Evolutionary conservation across 2,113 vertebrate species (phyloP), one percentile per base, ranked within the genome.

Genomic region (Egretta garzetta): DNA sequence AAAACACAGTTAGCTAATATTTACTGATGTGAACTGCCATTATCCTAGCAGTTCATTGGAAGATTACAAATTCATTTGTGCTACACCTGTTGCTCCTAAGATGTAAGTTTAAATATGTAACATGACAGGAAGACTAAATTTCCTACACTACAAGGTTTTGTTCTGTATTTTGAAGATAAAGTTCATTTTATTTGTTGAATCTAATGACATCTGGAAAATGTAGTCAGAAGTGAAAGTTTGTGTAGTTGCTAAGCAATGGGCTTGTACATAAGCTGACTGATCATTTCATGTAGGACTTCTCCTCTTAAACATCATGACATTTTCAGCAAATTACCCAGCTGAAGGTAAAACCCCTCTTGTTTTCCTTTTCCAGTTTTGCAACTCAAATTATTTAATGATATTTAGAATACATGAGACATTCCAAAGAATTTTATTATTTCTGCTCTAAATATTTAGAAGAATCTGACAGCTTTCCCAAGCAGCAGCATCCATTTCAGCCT

Each of bases 401-500:
- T 85, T 85, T 88, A 87, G 32, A 83, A 88, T 39, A 58, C 8
- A 24, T 10, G 22, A 83, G 45, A 47, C 12, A 60, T 73, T 72
- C 33, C n/a, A 58, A 60, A 58, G 66, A 75, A 35, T 75, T 80
- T 52, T 87, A 37, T 75, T 56, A 64, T 64, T 87, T 79, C 53
- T 90, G 43, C 60, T 72, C 26, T 49, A 90, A 81, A 55, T 70
- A 60, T 88, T 90, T 89, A 53, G 33, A 85, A 56, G 30, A 56
- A 37, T 26, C 37, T 62, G 59, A 19, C 67, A 88, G 55, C 67
- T 56, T 83, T 90, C 75, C 55, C 59, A 76, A 91, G 27, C 32
- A 85, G 66, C 52, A 80, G 66, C 58, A 92, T 94, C 87, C 62
- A 37, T 92, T 95, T 86, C 81, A 90, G 71, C 66, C 81, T 76